phyloP scores from a whole-genome alignment of 2,888 invertebrate genomes.

The Camponotus fellah region DNA sequence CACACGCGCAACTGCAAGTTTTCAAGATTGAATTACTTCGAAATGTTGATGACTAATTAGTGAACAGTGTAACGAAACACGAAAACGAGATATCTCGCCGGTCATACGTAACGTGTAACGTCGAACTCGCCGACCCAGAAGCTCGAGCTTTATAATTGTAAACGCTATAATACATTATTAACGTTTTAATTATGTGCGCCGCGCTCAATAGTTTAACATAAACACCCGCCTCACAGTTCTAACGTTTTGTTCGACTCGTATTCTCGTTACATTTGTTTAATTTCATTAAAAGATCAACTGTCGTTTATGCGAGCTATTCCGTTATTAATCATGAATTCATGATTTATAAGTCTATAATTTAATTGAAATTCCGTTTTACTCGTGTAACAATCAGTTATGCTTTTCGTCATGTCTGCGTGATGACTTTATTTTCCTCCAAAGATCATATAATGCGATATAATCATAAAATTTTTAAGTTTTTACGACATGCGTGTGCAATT shows the following conservation, averaged over 20 bases:
- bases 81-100: constrained; percentile 38
- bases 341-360: background rate
- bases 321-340: constrained; percentile 38
- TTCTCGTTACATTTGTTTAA: constrained; percentile 43
- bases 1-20: background rate
- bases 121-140: constrained; percentile 16
- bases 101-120: constrained; percentile 12
- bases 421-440: background rate
- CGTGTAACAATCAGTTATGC: background rate
- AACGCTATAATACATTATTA: constrained; percentile 53
- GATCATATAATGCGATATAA: constrained; percentile 4
- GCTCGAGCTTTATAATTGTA: constrained; percentile 46
- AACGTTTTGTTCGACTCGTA: constrained; percentile 40
- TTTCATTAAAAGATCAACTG: constrained; percentile 52
- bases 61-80: constrained; percentile 35
- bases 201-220: constrained; percentile 41
- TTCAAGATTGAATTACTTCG: constrained; percentile 38
- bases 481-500: background rate
- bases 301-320: constrained; percentile 26
- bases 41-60: constrained; percentile 42
- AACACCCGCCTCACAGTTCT: constrained; percentile 28
- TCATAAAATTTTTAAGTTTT: background rate
- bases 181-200: constrained; percentile 51
- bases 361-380: background rate
- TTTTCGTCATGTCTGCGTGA: constrained; percentile 15